These are phyloP conservation scores for Apotomis turbidana DNA, from an alignment of 2,888 invertebrate genomes.

Conservation along the genomic window DNA sequence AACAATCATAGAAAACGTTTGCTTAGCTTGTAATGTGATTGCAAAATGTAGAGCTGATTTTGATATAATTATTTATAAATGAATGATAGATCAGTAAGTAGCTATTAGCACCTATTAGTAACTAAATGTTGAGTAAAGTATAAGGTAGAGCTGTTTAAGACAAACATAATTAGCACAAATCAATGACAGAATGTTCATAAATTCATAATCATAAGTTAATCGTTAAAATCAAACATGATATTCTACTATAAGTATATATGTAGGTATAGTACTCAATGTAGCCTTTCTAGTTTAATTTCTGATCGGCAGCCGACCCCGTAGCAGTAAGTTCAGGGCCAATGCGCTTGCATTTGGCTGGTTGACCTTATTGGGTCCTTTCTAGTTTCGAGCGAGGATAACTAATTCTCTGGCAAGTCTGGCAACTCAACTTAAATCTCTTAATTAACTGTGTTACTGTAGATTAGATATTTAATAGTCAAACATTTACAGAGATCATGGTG, in stretches of 20 bases:
- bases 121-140: no score
- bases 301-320: constrained; percentile 13
- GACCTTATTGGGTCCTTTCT: constrained; percentile 36
- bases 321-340: constrained; percentile 39
- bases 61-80: background rate
- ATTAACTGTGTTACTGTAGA: no score
- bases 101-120: no score
- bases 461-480: no score
- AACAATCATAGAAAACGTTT: no score
- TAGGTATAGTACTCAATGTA: background rate
- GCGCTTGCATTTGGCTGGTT: constrained; percentile 18
- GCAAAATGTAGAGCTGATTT: background rate
- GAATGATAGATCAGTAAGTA: background rate
- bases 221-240: background rate
- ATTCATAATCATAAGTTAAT: no score
- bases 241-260: background rate
- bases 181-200: no score
- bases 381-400: constrained; percentile 20
- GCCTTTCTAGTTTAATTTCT: background rate
- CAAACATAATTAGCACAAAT: no score
- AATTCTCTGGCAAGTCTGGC: background rate
- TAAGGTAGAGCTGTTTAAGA: no score
- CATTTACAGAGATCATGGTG: no score
- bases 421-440: no score
- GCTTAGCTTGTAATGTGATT: no score